Conservation (phyloP, 2,888 invertebrate species). For the Macrosiphum euphorbiae region DNA sequence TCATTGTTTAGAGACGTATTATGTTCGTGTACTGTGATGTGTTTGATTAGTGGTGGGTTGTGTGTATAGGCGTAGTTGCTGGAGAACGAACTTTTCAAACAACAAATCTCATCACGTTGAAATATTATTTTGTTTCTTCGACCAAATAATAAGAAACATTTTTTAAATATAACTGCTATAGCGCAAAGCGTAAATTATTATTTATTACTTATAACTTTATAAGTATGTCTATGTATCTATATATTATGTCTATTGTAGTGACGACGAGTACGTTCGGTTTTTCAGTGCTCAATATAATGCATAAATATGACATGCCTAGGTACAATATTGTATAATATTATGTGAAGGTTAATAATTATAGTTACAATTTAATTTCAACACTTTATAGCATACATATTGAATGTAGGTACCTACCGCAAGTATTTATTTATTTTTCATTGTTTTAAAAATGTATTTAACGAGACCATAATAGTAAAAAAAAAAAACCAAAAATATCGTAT, state of each 20-base stretch:
- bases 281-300: background rate
- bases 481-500: background rate
- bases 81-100: background rate
- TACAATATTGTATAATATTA: background rate
- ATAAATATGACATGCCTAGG: background rate
- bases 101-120: background rate
- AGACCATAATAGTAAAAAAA: background rate
- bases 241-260: background rate
- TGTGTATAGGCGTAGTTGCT: background rate
- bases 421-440: no score
- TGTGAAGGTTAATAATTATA: background rate
- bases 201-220: background rate
- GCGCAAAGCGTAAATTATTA: background rate
- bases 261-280: background rate
- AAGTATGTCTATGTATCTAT: no score
- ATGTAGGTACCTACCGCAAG: no score
- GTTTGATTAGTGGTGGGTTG: background rate
- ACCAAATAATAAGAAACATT: background rate
- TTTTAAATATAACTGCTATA: background rate
- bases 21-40: background rate
- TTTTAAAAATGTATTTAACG: background rate
- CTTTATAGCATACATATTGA: background rate
- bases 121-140: background rate
- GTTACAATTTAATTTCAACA: background rate
- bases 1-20: background rate